Evolutionary conservation across 2,888 invertebrate genomes (phyloP).

Genomic region (Steinernema scapterisci): DNA sequence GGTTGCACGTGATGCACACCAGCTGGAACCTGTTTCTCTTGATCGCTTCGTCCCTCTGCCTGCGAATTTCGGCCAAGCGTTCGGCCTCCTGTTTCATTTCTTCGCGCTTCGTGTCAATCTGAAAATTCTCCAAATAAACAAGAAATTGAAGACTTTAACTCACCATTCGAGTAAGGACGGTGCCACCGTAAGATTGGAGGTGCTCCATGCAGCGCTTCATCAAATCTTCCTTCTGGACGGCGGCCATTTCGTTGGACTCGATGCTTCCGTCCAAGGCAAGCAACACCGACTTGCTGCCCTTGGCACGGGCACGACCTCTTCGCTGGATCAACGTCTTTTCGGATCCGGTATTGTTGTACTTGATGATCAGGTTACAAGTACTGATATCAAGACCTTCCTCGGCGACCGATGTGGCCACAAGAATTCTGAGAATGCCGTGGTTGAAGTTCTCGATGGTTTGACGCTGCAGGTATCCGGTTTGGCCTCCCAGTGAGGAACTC

Average conservation of each 20-base stretch:
- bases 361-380: constrained; percentile 64
- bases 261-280: constrained; percentile 50
- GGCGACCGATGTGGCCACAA: constrained; percentile 64
- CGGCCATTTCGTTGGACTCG: constrained; percentile 35
- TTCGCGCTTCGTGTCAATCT: neutral
- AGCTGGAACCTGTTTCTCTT: neutral
- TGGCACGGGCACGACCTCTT: constrained; percentile 60
- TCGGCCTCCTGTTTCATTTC: neutral
- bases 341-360: constrained; percentile 59
- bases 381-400: constrained; percentile 65
- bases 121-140: neutral
- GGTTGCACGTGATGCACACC: constrained; percentile 4
- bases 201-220: constrained; percentile 13
- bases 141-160: neutral
- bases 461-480: constrained; percentile 43
- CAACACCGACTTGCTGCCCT: constrained; percentile 53
- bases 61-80: neutral
- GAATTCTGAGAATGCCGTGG: constrained; percentile 46
- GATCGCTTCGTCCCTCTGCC: neutral
- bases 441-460: constrained; percentile 45
- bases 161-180: neutral
- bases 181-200: neutral
- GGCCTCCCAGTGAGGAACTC: constrained; percentile 40
- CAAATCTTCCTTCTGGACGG: constrained; percentile 18
- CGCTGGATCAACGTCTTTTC: constrained; percentile 57